phyloP scores from a whole-genome alignment of 2,797 vertebrate species.

The Urophycis tenuis region DNA sequence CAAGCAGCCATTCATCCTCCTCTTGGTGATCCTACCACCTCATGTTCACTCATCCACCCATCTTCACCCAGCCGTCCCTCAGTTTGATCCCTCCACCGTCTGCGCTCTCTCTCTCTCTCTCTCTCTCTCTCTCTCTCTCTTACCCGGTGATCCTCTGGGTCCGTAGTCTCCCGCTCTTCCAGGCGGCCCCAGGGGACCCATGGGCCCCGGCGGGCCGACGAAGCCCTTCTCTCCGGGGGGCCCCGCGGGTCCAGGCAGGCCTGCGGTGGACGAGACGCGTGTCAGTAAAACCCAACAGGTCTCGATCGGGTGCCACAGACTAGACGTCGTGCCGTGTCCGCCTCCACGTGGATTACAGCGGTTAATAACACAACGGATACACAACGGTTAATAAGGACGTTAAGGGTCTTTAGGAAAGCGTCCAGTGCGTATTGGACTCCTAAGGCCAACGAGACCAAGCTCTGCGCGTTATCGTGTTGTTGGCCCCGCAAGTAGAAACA shows the following conservation, averaged over 20 bases:
- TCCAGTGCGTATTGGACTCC: background rate
- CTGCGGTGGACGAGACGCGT: slow-evolving; percentile 34
- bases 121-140: no score
- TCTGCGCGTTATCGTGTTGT: background rate
- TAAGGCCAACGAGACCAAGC: no score
- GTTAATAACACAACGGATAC: no score
- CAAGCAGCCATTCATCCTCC: background rate
- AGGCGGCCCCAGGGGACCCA: slow-evolving; percentile 61
- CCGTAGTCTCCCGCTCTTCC: slow-evolving; percentile 69
- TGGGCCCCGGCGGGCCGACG: slow-evolving; percentile 55
- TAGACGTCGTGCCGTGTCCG: background rate
- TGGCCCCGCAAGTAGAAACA: background rate
- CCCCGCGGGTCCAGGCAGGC: slow-evolving; percentile 72
- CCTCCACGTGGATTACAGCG: background rate
- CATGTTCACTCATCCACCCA: background rate
- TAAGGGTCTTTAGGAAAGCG: background rate
- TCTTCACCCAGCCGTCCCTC: background rate
- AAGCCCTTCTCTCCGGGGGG: slow-evolving; percentile 68
- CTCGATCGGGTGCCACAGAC: background rate
- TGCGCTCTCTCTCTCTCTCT: no score
- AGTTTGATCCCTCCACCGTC: background rate
- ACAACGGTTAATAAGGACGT: background rate
- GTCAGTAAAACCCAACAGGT: background rate
- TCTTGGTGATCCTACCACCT: background rate
- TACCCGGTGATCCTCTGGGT: slow-evolving; percentile 65